Evolutionary conservation across 2,113 vertebrate genomes (phyloP).

Genomic region (Parus major): DNA sequence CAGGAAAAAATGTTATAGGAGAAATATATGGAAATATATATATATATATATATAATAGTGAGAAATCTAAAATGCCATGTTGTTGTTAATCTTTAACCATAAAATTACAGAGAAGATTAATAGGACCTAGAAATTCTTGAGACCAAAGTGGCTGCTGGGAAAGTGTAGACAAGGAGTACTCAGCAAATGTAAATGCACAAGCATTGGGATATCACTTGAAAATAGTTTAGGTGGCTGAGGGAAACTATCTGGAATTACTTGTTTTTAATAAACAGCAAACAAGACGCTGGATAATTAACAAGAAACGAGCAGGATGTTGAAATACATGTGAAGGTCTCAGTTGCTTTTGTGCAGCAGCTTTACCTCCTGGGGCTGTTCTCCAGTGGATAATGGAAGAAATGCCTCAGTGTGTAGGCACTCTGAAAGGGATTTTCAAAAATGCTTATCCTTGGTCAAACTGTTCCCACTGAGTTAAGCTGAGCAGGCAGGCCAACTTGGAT

Average conservation of each 20-base stretch:
- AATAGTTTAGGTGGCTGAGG: not conserved
- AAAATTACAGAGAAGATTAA: not conserved
- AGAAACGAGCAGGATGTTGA: not conserved
- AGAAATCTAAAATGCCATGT: not conserved
- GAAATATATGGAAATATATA: not conserved
- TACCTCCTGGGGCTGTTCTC: not conserved
- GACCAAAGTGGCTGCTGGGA: not conserved
- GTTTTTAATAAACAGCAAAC: not conserved
- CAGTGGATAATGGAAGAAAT: not conserved
- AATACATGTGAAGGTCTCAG: not conserved
- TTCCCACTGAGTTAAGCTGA: not conserved
- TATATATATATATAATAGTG: not conserved
- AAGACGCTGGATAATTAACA: not conserved
- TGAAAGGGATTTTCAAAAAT: not conserved
- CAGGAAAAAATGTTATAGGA: not conserved
- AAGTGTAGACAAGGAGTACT: not conserved
- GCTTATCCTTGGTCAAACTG: not conserved
- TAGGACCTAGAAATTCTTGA: not conserved
- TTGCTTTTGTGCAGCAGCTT: not conserved
- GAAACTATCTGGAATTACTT: not conserved
- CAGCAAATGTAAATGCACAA: not conserved
- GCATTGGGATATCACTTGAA: not conserved
- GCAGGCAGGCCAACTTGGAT: not conserved
- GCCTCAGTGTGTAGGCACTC: not conserved
- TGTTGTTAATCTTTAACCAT: not conserved